Evolutionary conservation across 2,113 vertebrate species (phyloP).

Genomic region (Sterrhoptilus dennistouni): DNA sequence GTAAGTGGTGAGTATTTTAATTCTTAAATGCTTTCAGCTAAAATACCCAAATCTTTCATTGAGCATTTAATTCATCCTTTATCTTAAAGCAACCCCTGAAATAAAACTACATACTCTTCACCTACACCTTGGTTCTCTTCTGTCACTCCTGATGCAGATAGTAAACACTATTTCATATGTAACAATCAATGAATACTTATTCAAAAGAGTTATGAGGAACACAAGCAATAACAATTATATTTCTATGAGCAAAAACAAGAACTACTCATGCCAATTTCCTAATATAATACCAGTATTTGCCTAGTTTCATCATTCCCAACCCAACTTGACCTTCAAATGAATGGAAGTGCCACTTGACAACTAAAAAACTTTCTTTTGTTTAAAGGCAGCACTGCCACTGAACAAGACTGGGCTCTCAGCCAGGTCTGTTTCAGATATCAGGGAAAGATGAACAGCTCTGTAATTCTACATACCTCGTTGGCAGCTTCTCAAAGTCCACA

Average conservation of each 20-base stretch:
- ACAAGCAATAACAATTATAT: neutral
- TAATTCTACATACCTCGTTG: constrained; percentile 84
- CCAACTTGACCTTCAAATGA: neutral
- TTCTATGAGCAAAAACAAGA: neutral
- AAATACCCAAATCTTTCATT: neutral
- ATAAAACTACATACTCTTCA: neutral
- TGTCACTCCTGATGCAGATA: neutral
- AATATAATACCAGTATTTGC: neutral
- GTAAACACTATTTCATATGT: neutral
- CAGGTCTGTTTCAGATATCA: neutral
- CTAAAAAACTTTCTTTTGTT: neutral
- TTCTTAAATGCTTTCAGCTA: neutral
- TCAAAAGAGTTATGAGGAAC: neutral
- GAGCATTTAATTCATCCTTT: neutral
- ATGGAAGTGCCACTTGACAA: neutral
- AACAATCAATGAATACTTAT: neutral
- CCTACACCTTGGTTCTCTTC: neutral
- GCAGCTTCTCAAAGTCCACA: constrained; percentile 95
- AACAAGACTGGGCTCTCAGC: neutral
- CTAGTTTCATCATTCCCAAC: neutral
- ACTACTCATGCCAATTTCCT: neutral
- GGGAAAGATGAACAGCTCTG: neutral
- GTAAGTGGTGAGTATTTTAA: neutral
- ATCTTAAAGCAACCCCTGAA: neutral
- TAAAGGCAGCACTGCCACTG: neutral